phyloP scores from a whole-genome alignment of 2,113 vertebrate species.

The Zosterops japonicus region DNA sequence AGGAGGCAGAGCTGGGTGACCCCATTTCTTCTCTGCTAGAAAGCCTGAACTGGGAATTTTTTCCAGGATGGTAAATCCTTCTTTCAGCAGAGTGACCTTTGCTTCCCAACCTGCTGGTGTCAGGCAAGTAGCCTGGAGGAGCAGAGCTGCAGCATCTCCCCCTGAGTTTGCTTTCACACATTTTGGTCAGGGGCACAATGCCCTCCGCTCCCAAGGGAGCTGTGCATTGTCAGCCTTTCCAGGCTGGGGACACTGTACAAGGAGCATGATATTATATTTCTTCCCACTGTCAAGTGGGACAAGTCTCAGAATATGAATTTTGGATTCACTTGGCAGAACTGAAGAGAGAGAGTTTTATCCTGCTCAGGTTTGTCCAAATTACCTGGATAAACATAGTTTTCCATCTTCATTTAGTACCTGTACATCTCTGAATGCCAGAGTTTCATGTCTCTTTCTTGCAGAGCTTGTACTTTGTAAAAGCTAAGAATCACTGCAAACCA shows the following conservation, averaged over 20 bases:
- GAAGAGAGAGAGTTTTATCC: background rate
- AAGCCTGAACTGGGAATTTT: background rate
- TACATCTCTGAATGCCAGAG: background rate
- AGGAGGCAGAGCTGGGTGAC: background rate
- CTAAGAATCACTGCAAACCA: background rate
- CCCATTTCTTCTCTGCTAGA: background rate
- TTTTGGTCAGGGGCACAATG: accelerated
- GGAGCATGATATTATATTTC: background rate
- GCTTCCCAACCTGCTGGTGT: background rate
- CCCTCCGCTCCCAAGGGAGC: background rate
- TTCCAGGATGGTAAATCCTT: background rate
- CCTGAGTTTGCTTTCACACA: accelerated
- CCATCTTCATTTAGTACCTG: background rate
- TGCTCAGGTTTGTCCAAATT: background rate
- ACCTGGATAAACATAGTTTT: background rate
- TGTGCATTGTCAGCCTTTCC: background rate
- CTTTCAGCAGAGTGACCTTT: background rate
- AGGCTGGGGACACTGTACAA: background rate
- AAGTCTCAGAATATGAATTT: background rate
- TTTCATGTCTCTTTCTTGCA: background rate
- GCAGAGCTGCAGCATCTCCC: accelerated
- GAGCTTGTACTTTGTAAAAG: background rate
- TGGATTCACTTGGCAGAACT: background rate
- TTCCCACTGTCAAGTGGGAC: background rate
- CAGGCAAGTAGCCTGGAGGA: background rate